A percentile compares a stretch with the other conserved stretches of the same genome.
These are phyloP conservation scores for Anolis carolinensis DNA, from an alignment of 2,113 vertebrate species.

Conservation along the genomic window DNA sequence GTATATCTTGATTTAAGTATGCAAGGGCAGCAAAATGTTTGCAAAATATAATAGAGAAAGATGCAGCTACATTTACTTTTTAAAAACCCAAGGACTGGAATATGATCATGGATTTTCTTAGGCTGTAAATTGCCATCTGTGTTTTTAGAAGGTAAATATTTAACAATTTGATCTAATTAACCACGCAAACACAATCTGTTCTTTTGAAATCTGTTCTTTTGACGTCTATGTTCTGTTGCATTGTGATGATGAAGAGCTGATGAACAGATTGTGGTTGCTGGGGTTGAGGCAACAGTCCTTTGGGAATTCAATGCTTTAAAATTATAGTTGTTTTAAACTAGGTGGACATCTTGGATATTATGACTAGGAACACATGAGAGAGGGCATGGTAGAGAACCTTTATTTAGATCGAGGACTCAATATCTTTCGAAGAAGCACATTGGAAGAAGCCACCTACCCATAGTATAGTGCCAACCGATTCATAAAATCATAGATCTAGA, in stretches of 20 bases:
- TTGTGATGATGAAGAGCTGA: too few relatives aligned
- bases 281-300: background rate
- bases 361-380: background rate
- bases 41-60: too few relatives aligned
- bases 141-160: background rate
- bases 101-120: background rate
- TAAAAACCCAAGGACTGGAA: background rate
- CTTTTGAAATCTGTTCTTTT: conserved; percentile 34
- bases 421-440: too few relatives aligned
- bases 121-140: background rate
- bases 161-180: background rate
- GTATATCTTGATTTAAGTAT: too few relatives aligned
- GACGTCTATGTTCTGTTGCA: conserved; percentile 6
- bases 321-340: background rate
- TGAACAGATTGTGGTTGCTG: conserved; percentile 24
- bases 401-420: too few relatives aligned
- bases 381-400: background rate
- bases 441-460: background rate
- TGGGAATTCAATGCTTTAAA: background rate
- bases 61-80: background rate
- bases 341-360: background rate
- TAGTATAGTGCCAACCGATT: background rate
- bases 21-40: too few relatives aligned
- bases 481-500: too few relatives aligned
- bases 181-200: background rate